Conservation (phyloP, 2,888 invertebrate genomes). For the Drosophila paucipuncta region DNA sequence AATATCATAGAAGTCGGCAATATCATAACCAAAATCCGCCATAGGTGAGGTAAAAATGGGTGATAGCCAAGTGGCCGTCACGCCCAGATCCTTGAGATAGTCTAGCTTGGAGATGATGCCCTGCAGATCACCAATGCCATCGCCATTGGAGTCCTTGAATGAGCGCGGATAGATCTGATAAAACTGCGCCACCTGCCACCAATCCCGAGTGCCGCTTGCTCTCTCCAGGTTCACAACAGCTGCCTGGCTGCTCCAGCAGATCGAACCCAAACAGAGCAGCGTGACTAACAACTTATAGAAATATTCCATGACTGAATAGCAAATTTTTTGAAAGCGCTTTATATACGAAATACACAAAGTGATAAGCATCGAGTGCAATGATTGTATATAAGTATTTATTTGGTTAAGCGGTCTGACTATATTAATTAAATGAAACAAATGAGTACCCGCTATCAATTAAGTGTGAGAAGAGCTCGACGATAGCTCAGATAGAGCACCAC, state of each 20-base stretch:
- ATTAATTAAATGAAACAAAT: conserved; percentile 5
- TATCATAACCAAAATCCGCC: conserved; percentile 92
- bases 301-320: conserved; percentile 51
- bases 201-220: conserved; percentile 86
- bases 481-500: conserved; percentile 60
- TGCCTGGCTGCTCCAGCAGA: conserved; percentile 17
- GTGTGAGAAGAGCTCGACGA: conserved; percentile 28
- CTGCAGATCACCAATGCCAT: conserved; percentile 94
- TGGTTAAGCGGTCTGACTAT: conserved; percentile 9
- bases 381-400: conserved; percentile 42
- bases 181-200: conserved; percentile 93
- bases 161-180: conserved; percentile 95
- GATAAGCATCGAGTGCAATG: conserved; percentile 49
- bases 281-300: conserved; percentile 27
- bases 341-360: conserved; percentile 30
- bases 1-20: conserved; percentile 89
- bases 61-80: conserved; percentile 90
- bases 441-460: conserved; percentile 17
- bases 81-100: conserved; percentile 89
- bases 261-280: conserved; percentile 28
- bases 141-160: conserved; percentile 92
- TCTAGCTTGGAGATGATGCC: conserved; percentile 88
- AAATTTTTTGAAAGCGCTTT: conserved; percentile 5
- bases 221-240: conserved; percentile 50
- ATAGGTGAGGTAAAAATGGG: conserved; percentile 91